Conservation (phyloP, 37 sponge, comb jelly and placozoan genomes). For the Amphimedon queenslandica region DNA sequence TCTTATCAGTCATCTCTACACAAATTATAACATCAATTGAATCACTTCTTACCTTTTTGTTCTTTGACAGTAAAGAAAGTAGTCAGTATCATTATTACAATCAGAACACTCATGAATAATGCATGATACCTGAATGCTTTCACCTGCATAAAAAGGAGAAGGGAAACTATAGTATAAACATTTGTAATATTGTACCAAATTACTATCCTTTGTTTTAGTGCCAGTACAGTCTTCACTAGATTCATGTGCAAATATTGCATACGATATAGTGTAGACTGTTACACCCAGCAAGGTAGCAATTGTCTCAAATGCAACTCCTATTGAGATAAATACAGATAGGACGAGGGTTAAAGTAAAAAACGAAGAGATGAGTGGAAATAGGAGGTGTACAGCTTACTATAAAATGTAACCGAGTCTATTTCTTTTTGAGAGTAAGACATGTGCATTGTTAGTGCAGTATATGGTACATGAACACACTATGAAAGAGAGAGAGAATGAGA, state of each 20-base stretch:
- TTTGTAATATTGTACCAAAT: background rate
- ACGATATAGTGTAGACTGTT: constrained; percentile 39
- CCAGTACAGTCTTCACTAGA: background rate
- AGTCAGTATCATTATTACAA: constrained; percentile 20
- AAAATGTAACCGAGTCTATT: constrained; percentile 76
- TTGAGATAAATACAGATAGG: no score
- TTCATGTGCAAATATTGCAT: background rate
- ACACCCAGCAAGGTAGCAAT: constrained; percentile 62
- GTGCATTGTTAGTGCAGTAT: constrained; percentile 81
- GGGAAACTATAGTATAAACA: background rate
- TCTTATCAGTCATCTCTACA: background rate
- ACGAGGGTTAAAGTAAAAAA: no score
- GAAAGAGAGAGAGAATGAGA: background rate
- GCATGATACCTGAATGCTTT: constrained; percentile 57
- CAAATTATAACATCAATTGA: no score
- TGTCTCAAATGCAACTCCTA: constrained; percentile 69
- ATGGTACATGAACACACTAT: constrained; percentile 84
- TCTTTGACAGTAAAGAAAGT: constrained; percentile 65
- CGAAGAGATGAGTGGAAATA: background rate
- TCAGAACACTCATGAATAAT: constrained; percentile 35
- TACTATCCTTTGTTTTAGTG: background rate
- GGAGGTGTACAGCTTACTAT: constrained; percentile 29
- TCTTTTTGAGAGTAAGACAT: constrained; percentile 61
- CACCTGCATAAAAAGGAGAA: background rate
- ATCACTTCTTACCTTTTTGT: constrained; percentile 42